Evolutionary conservation across 2,888 invertebrate genomes (phyloP), one percentile per base, ranked within the genome.

Genomic region (Zele albiditarsus): DNA sequence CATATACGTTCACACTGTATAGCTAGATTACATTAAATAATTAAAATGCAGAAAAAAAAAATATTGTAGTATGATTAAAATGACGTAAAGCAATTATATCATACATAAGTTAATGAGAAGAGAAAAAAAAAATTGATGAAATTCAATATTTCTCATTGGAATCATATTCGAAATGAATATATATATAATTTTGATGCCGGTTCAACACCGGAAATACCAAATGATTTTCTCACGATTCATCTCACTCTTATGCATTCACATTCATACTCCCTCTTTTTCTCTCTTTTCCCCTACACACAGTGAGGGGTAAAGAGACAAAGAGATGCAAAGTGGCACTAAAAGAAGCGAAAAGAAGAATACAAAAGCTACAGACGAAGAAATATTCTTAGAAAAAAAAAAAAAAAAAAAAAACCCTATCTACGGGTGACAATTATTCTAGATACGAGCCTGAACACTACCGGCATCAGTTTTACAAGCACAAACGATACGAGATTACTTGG

Each of bases 171-270:
- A 27, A 46, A 66, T 38, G 23, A 66, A 28, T 42, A 33, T 33
- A 53, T 23, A 6, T 6, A 20, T 20, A 53, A 20, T n/a, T 53
- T 20, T 6, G 53, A 53, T 80, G 78, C 80, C 78, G 75, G 76
- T 76, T 66, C 63, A 77, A 78, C 73, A 78, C 80, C 82, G 82
- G 82, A 82, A 82, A 78, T 75, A 79, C 77, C 75, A 78, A 72
- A 70, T 80, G 20, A 83, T 82, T 84, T 81, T 84, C 74, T 77
- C 68, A 73, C 75, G 66, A 71, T 73, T 72, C 69, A 78, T 66
- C 66, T 78, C 67, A 46, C 60, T 25, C 60, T 28, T 14, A 14
- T 27, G 20, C 25, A 23, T 10, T 25, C 28, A 5, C 27, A 4
- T 14, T 8, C 20, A 20, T n/a, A 20, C 20, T 53, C 53, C 3